Evolutionary conservation across 1,140 invertebrate species (phyloP).

Genomic region (Coenobita brevimanus): DNA sequence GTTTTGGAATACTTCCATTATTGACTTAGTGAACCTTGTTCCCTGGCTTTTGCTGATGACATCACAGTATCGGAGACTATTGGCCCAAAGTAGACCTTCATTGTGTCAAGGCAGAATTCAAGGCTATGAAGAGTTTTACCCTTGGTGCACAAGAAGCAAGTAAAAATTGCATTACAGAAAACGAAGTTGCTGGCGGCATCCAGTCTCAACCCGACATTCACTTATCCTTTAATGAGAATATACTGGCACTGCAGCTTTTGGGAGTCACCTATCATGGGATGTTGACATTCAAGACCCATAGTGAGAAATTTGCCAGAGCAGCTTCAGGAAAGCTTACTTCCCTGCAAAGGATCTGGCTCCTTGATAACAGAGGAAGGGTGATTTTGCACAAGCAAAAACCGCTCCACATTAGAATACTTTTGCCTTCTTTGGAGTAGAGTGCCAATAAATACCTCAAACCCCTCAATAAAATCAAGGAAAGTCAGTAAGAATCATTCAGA

Average conservation of each 20-base stretch:
- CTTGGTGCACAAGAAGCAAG: neutral
- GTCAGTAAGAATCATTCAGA: neutral
- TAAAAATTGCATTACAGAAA: neutral
- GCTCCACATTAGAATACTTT: neutral
- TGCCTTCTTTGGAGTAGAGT: neutral
- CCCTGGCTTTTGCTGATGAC: slow-evolving; percentile 2
- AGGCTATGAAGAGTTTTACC: neutral
- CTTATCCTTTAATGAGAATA: neutral
- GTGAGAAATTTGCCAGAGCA: neutral
- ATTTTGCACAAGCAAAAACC: neutral
- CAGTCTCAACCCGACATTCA: neutral
- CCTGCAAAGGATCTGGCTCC: neutral
- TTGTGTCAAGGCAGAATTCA: neutral
- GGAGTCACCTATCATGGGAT: neutral
- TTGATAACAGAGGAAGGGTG: neutral
- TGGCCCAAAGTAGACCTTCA: neutral
- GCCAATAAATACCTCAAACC: neutral
- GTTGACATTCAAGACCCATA: neutral
- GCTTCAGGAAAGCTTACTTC: neutral
- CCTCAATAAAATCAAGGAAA: neutral
- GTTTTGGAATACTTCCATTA: slow-evolving; percentile 3
- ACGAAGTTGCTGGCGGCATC: neutral
- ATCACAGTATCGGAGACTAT: neutral
- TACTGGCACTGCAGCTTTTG: neutral
- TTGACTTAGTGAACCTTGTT: neutral